phyloP scores from a whole-genome alignment of 2,888 invertebrate species.

The Antheraea assamensis region DNA sequence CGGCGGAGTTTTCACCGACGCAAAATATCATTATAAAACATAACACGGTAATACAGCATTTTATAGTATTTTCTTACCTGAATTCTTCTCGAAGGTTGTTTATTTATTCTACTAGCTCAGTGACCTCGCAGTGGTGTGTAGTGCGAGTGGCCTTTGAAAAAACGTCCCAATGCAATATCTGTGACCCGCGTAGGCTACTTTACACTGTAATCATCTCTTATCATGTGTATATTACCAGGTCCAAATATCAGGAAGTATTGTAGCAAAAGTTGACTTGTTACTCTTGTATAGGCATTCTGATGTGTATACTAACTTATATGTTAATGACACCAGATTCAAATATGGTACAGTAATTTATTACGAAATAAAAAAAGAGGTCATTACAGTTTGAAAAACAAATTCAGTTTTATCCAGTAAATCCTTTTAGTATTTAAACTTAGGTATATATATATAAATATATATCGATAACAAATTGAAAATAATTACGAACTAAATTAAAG shows the following conservation, averaged over 20 bases:
- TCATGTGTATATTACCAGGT: background rate
- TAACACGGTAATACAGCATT: background rate
- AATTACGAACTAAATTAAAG: constrained; percentile 36
- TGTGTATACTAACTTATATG: background rate
- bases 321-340: background rate
- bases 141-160: background rate
- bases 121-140: too few species aligned
- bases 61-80: background rate
- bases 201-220: too few species aligned
- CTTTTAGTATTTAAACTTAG: constrained; percentile 9
- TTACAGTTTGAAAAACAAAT: background rate
- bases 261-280: background rate
- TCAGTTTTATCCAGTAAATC: background rate
- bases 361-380: background rate
- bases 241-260: background rate
- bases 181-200: too few species aligned
- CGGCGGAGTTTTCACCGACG: too few species aligned
- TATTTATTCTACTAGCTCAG: background rate
- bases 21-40: too few species aligned
- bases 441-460: constrained; percentile 26
- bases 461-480: constrained; percentile 38
- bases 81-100: background rate
- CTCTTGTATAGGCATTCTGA: background rate
- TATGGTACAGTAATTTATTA: constrained; percentile 1
- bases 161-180: background rate